A percentile compares a stretch with the other conserved stretches of the same genome.
These are phyloP conservation scores for Hormaphis cornu DNA, from an alignment of 1,140 invertebrate genomes.

Conservation along the genomic window DNA sequence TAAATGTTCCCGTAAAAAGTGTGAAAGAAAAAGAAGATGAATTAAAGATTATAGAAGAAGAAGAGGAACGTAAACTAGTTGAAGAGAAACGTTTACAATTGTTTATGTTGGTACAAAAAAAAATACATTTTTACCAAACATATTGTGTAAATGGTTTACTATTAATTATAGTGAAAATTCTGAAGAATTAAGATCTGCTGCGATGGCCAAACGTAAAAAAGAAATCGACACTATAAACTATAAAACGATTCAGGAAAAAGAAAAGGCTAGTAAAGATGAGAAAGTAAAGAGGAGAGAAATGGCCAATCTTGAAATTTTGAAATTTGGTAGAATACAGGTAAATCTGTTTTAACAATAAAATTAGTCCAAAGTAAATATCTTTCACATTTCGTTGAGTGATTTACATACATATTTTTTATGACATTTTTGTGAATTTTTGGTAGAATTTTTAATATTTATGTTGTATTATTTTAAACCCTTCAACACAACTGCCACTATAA, in stretches of 20 bases:
- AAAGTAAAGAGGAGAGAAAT: neutral
- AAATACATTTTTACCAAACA: neutral
- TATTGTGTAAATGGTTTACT: neutral
- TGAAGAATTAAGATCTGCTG: neutral
- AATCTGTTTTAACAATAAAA: neutral
- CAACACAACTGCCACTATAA: no score
- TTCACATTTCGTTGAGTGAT: no score
- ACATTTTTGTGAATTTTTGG: no score
- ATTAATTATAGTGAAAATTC: neutral
- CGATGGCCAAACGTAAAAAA: neutral
- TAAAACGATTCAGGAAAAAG: slow-evolving; percentile 3
- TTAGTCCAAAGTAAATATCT: no score
- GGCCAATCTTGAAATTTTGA: neutral
- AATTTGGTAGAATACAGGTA: slow-evolving; percentile 3
- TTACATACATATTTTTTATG: no score
- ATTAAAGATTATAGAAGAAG: neutral
- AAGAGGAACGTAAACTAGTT: slow-evolving; percentile 5
- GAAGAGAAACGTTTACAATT: slow-evolving; percentile 16
- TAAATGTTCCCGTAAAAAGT: neutral
- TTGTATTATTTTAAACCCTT: no score
- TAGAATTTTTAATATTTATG: no score
- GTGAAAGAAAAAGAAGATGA: neutral
- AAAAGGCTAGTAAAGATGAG: neutral
- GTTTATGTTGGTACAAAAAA: neutral
- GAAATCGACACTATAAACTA: slow-evolving; percentile 1